These are phyloP conservation scores for Pseudopleuronectes americanus DNA, from an alignment of 2,797 vertebrate genomes.

Conservation along the genomic window DNA sequence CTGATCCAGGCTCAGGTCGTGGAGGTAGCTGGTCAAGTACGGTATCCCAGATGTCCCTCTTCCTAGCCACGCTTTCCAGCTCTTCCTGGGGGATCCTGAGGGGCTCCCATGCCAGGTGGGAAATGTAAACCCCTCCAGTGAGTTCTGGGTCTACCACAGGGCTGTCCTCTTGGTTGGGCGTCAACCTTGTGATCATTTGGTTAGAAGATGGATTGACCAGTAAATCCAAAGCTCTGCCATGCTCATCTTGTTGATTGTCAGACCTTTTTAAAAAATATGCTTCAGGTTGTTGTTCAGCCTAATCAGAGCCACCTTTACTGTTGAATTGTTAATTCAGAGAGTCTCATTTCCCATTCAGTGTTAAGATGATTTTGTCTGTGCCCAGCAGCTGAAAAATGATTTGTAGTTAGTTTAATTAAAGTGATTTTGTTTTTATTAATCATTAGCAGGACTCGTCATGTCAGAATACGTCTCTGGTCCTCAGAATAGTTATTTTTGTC, in stretches of 20 bases:
- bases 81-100: too few relatives aligned
- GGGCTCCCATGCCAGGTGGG: too few relatives aligned
- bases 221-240: too few relatives aligned
- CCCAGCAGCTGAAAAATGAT: neutral
- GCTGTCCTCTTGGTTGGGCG: too few relatives aligned
- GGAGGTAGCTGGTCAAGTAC: too few relatives aligned
- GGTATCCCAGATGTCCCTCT: too few relatives aligned
- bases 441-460: conserved; percentile 23
- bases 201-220: too few relatives aligned
- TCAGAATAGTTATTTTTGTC: conserved; percentile 9
- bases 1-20: too few relatives aligned
- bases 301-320: neutral
- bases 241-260: neutral
- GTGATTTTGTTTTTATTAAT: conserved; percentile 17
- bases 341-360: neutral
- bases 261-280: neutral
- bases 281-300: neutral
- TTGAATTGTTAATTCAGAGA: neutral
- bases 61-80: too few relatives aligned
- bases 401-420: conserved; percentile 5
- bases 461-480: conserved; percentile 21
- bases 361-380: neutral
- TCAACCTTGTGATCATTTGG: too few relatives aligned
- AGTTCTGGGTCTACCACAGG: too few relatives aligned
- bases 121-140: too few relatives aligned